A percentile compares a stretch with the other conserved stretches of the same genome.
phyloP scores from a whole-genome alignment of 2,797 vertebrate genomes.

The Margarornis squamiger region DNA sequence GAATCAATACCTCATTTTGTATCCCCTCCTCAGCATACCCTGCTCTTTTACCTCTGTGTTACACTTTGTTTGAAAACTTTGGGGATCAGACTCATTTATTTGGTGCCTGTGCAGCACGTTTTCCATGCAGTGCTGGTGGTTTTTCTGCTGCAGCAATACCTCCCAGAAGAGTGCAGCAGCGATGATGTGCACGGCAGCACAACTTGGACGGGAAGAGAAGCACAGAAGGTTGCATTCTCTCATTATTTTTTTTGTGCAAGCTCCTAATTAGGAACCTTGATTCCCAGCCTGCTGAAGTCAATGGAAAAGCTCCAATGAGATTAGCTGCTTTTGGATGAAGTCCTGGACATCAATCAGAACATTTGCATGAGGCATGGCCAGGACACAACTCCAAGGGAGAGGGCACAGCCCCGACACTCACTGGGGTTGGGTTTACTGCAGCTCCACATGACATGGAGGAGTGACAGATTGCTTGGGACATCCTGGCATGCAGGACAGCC shows the following conservation, averaged over 20 bases:
- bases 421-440: not conserved
- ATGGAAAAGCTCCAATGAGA: not conserved
- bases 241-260: not conserved
- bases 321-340: not conserved
- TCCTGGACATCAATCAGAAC: not conserved
- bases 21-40: not conserved
- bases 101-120: not conserved
- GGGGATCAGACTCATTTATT: not conserved
- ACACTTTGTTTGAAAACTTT: not conserved
- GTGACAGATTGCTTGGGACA: conserved; percentile 36
- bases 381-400: not conserved
- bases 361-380: not conserved
- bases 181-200: not conserved
- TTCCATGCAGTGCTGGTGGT: not conserved
- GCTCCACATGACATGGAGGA: not conserved
- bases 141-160: not conserved
- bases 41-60: not conserved
- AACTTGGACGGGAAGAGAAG: not conserved
- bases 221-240: conserved; percentile 19
- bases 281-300: not conserved
- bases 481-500: not conserved
- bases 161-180: not conserved
- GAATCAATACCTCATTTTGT: not conserved
- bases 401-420: not conserved
- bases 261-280: conserved; percentile 9